phyloP scores from a whole-genome alignment of 2,888 invertebrate genomes.

The Lomographa bimaculata region DNA sequence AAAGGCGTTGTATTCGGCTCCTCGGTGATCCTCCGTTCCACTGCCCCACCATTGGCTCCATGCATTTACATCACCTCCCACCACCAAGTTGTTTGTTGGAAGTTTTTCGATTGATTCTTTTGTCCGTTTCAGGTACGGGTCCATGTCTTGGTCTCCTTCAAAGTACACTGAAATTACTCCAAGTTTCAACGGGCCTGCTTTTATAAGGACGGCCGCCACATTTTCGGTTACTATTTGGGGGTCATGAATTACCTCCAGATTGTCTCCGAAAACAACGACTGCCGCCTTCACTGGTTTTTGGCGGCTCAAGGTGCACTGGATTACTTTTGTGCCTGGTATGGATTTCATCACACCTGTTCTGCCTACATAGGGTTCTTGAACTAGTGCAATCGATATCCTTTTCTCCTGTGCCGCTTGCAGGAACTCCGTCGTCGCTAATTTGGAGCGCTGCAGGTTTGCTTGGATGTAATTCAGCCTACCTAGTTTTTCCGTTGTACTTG shows the following conservation, averaged over 20 bases:
- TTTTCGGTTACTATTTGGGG: neutral
- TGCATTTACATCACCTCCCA: neutral
- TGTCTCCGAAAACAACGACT: neutral
- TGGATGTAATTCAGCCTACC: conserved; percentile 21
- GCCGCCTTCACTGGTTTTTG: conserved; percentile 2
- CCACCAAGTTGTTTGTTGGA: neutral
- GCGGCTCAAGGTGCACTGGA: conserved; percentile 3
- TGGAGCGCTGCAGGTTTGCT: conserved; percentile 31
- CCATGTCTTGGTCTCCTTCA: neutral
- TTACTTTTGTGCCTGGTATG: neutral
- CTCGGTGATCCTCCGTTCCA: too few relatives aligned
- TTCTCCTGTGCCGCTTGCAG: conserved; percentile 14
- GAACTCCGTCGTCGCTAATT: conserved; percentile 32
- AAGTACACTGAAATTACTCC: neutral
- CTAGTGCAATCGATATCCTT: conserved; percentile 18
- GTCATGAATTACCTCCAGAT: conserved; percentile 1
- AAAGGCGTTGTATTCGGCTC: too few relatives aligned
- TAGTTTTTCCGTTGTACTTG: too few relatives aligned
- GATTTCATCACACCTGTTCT: conserved; percentile 7
- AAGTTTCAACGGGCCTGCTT: neutral
- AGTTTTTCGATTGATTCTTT: neutral
- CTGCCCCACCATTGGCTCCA: too few relatives aligned
- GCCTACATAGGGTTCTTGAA: conserved; percentile 43
- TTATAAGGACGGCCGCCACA: neutral
- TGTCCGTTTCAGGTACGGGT: neutral